Conservation (phyloP, 2,113 vertebrate species). For the Myrmecophaga tridactyla region DNA sequence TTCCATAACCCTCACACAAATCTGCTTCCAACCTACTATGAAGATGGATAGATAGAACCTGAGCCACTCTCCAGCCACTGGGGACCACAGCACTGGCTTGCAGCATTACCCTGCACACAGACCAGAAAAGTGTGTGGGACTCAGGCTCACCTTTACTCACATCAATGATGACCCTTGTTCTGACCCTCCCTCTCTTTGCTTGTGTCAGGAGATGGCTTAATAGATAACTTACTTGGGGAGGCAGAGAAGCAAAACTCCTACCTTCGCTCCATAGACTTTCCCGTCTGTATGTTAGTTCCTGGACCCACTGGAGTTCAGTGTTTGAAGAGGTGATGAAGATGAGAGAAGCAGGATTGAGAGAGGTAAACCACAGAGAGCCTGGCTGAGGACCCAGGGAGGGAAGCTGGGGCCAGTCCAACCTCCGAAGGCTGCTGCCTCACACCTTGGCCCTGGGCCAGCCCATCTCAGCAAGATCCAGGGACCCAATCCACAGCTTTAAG, state of each 20-base stretch:
- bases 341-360: neutral
- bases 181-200: no score
- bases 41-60: slow-evolving; percentile 81
- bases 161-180: accelerated
- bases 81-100: slow-evolving; percentile 17
- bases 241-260: neutral
- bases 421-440: accelerated
- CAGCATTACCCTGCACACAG: slow-evolving; percentile 54
- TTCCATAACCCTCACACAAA: slow-evolving; percentile 87
- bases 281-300: neutral
- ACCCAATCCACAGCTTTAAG: neutral
- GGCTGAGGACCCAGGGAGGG: neutral
- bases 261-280: neutral
- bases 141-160: neutral
- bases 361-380: neutral
- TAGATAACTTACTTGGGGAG: neutral
- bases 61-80: neutral
- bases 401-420: neutral
- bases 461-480: neutral
- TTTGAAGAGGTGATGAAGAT: neutral
- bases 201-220: neutral
- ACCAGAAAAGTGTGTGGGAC: slow-evolving; percentile 55
- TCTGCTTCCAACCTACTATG: slow-evolving; percentile 85
- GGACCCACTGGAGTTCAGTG: neutral
- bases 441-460: neutral